Evolutionary conservation across 2,113 vertebrate species (phyloP).

Genomic region (Trogon melanurus): DNA sequence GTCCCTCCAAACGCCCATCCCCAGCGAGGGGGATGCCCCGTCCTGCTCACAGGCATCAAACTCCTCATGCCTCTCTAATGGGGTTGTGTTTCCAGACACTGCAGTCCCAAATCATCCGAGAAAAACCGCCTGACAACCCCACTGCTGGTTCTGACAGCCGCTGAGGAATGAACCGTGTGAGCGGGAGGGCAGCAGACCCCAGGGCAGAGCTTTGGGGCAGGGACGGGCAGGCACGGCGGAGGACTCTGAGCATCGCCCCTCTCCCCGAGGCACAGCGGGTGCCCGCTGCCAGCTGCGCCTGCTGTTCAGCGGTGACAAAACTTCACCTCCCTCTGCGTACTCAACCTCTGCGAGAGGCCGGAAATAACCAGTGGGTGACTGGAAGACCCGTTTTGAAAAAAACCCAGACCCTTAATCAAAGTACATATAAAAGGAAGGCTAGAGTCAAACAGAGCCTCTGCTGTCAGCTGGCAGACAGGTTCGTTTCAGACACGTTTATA

Average conservation of each 20-base stretch:
- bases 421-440: neutral
- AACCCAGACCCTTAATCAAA: neutral
- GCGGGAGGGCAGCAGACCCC: neutral
- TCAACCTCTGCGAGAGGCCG: neutral
- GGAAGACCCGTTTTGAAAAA: neutral
- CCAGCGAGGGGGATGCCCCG: neutral
- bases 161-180: rapidly evolving
- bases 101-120: neutral
- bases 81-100: rapidly evolving
- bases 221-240: neutral
- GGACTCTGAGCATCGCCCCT: neutral
- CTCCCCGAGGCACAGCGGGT: rapidly evolving
- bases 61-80: rapidly evolving
- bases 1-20: neutral
- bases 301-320: neutral
- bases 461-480: neutral
- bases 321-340: rapidly evolving
- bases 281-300: rapidly evolving
- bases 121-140: neutral
- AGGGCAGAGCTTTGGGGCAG: neutral
- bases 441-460: neutral
- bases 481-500: neutral
- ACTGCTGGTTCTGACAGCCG: rapidly evolving
- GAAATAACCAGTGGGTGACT: neutral
- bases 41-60: rapidly evolving